Percentiles rank a stretch among this genome's conserved stretches.
Evolutionary conservation across 2,113 vertebrate species (phyloP).

Genomic region (Pedionomus torquatus): DNA sequence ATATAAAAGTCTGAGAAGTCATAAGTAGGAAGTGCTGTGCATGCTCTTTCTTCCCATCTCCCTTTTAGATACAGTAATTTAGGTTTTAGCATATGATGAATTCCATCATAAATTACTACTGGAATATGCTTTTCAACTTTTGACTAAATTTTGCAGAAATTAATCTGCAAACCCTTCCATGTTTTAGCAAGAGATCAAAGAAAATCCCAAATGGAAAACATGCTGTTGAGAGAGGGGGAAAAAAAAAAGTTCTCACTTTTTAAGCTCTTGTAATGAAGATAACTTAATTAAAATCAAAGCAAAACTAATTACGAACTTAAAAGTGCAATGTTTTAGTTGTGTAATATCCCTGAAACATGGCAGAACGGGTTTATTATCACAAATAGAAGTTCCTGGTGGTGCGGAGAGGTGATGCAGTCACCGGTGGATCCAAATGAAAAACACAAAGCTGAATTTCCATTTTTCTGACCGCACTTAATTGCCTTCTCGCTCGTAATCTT

Average conservation of each 20-base stretch:
- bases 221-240: background rate
- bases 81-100: constrained; percentile 2
- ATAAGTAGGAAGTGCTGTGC: background rate
- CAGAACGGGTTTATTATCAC: background rate
- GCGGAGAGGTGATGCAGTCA: background rate
- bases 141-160: constrained; percentile 38
- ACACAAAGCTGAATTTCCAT: background rate
- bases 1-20: background rate
- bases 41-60: background rate
- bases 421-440: background rate
- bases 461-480: background rate
- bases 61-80: constrained; percentile 37
- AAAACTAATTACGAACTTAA: constrained; percentile 52
- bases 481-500: background rate
- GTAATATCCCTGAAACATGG: background rate
- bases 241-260: background rate
- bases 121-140: background rate
- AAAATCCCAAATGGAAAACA: constrained; percentile 58
- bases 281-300: constrained; percentile 63
- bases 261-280: constrained; percentile 33
- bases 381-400: background rate
- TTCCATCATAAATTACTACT: constrained; percentile 13
- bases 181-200: constrained; percentile 56
- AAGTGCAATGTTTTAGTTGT: background rate
- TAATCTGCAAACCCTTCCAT: constrained; percentile 18